Evolutionary conservation across 2,797 vertebrate species (phyloP).

Genomic region (Syncerus caffer): DNA sequence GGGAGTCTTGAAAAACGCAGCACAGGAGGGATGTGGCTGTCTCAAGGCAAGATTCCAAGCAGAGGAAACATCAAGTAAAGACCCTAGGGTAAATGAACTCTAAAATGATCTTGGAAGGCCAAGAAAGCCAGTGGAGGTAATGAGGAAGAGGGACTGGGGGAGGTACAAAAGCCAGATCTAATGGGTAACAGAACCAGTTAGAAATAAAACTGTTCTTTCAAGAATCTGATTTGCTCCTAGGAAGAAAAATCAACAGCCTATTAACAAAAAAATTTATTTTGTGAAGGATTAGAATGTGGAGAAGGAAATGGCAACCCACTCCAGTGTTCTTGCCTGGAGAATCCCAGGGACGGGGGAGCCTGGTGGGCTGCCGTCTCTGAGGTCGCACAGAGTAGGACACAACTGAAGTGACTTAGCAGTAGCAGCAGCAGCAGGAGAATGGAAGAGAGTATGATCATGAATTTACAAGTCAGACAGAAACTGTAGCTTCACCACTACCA

Average conservation of each 20-base stretch:
- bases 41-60: background rate
- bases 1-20: background rate
- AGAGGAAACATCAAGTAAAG: background rate
- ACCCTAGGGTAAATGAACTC: background rate
- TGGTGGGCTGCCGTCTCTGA: no score
- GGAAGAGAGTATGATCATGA: background rate
- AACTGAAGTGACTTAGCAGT: no score
- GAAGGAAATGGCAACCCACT: no score
- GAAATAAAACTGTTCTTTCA: background rate
- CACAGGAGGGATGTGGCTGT: background rate
- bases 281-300: background rate
- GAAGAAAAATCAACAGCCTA: background rate
- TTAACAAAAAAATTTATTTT: background rate
- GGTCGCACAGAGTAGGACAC: no score
- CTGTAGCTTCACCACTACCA: background rate
- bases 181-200: background rate
- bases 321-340: no score
- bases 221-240: background rate
- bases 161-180: background rate
- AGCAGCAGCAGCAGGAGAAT: background rate
- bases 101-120: background rate
- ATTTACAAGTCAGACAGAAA: background rate
- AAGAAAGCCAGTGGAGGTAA: background rate
- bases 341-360: no score
- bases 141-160: background rate